Percentiles rank a stretch among this genome's conserved stretches.
Conservation (phyloP, 2,113 vertebrate species). For the Campylomormyrus tamandua region DNA sequence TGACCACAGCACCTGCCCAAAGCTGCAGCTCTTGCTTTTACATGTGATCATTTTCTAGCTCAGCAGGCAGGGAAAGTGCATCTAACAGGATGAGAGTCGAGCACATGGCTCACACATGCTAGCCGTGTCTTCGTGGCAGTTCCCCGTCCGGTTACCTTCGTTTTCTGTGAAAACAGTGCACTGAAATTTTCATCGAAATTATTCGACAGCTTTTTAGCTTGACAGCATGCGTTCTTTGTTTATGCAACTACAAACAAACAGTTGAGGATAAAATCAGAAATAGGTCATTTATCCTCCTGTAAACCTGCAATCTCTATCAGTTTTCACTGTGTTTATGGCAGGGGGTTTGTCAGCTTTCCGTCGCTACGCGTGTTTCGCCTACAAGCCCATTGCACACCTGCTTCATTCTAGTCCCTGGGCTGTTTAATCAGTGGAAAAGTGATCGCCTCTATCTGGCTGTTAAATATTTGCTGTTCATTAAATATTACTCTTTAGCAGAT, state of each 20-base stretch:
- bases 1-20: not conserved
- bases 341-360: not conserved
- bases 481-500: not conserved
- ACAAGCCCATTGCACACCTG: not conserved
- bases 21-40: conserved; percentile 4
- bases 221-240: not conserved
- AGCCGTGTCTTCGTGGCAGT: conserved; percentile 1
- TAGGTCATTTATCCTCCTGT: not conserved
- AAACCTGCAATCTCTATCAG: not conserved
- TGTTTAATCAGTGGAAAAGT: not conserved
- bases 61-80: conserved; percentile 33
- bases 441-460: not conserved
- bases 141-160: conserved; percentile 18
- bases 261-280: not conserved
- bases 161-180: not conserved
- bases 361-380: not conserved
- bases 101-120: not conserved
- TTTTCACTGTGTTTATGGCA: not conserved
- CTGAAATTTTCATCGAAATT: not conserved
- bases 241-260: not conserved
- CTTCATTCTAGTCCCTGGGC: not conserved
- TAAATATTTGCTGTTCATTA: not conserved
- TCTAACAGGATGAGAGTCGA: conserved; percentile 29
- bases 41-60: conserved; percentile 46
- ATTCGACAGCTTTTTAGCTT: not conserved